These are phyloP conservation scores for Cyrtonyx montezumae DNA, from an alignment of 2,113 vertebrate genomes.

Conservation along the genomic window DNA sequence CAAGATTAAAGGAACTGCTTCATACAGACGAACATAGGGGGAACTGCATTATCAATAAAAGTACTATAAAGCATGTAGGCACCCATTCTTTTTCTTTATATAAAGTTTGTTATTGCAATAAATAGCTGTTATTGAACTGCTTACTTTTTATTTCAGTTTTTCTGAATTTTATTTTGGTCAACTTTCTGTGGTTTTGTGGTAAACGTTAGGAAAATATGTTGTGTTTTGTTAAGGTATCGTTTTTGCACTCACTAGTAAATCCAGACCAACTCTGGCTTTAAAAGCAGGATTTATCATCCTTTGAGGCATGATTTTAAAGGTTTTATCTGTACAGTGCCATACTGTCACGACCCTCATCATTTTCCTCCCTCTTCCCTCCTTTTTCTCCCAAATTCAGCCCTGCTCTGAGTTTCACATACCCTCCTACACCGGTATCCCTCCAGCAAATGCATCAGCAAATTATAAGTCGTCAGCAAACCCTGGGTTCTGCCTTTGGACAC, in stretches of 20 bases:
- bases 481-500: slow-evolving; percentile 96
- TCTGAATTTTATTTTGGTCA: slow-evolving; percentile 26
- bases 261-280: background rate
- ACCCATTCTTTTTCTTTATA: slow-evolving; percentile 75
- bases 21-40: slow-evolving; percentile 26
- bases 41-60: slow-evolving; percentile 72
- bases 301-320: background rate
- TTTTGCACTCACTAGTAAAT: slow-evolving; percentile 44
- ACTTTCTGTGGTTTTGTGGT: background rate
- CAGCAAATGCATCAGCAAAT: slow-evolving; percentile 96
- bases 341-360: background rate
- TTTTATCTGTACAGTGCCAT: background rate
- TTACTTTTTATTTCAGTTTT: slow-evolving; percentile 64
- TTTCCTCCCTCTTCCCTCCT: background rate
- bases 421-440: slow-evolving; percentile 92
- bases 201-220: slow-evolving; percentile 25
- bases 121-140: slow-evolving; percentile 79
- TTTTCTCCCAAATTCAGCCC: slow-evolving; percentile 81
- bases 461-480: slow-evolving; percentile 90
- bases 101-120: slow-evolving; percentile 84
- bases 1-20: slow-evolving; percentile 79
- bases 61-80: slow-evolving; percentile 71
- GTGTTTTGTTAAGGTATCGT: background rate
- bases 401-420: slow-evolving; percentile 94
- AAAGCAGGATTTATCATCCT: background rate